Evolutionary conservation across 2,888 invertebrate species (phyloP), one percentile per base, ranked within the genome.

Genomic region (Yponomeuta evonymella): DNA sequence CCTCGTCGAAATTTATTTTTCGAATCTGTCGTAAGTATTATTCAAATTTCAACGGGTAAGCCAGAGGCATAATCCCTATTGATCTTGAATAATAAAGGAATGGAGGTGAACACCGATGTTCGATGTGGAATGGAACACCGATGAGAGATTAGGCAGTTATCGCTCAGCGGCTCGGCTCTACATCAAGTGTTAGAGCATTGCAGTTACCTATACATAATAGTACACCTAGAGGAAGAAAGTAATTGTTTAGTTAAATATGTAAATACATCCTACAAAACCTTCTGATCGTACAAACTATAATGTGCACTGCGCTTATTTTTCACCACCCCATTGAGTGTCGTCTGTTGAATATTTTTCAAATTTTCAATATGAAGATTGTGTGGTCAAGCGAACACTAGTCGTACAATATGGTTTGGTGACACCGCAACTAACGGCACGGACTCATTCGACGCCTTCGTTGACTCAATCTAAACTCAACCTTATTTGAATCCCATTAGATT

Each of bases 351-450:
- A 68, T 29, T 69, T 69, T 62, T 33, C 12, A 33, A 58, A 33
- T 64, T 69, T 29, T 70, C 64, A n/a, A 64, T 30, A 65, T 70
- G 82, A 81, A 79, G 73, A 75, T 43, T 74, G 74, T 77, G 74
- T 76, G 79, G 79, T 80, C 79, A 83, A 81, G 73, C 69, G 71
- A 12, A 72, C 43, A 78, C 76, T 76, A 78, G 48, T n/a, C 29
- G 77, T 43, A 85, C 82, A 85, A 85, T 87, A 84, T 83, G 79
- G 79, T 81, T 81, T 82, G 83, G 87, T 83, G 88, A 89, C 89
- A 88, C 80, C 81, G 81, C 79, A 82, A 77, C 78, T 80, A 90
- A 90, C 90, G 90, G 90, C 77, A 75, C 76, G 85, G 79, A 80
- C 89, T 84, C 84, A 86, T 88, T 89, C 84, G 70, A 71, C 73